Conservation (phyloP, 1,140 invertebrate species). For the Andricus grossulariae region DNA sequence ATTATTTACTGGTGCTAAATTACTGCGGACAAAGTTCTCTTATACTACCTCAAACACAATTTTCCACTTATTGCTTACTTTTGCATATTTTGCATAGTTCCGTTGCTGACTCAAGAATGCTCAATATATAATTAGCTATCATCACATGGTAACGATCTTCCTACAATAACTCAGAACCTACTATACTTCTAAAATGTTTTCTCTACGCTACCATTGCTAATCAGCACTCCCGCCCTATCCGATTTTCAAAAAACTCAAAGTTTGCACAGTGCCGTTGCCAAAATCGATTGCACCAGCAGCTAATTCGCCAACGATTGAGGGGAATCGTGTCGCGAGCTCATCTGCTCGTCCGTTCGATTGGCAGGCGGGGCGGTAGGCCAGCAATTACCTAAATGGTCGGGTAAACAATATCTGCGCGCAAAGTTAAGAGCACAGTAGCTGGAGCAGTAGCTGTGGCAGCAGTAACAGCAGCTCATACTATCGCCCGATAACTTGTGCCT, state of each 20-base stretch:
- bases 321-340: constrained; percentile 66
- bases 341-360: constrained; percentile 69
- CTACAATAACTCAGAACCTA: no score
- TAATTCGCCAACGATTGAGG: constrained; percentile 59
- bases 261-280: constrained; percentile 47
- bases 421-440: constrained; percentile 68
- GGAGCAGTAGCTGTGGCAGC: constrained; percentile 43
- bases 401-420: constrained; percentile 74
- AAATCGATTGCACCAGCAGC: constrained; percentile 52
- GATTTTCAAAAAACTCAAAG: constrained; percentile 51
- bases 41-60: no score
- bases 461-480: constrained; percentile 33
- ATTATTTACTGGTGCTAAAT: constrained; percentile 18
- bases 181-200: no score
- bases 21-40: neutral
- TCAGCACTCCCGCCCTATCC: no score
- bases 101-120: no score
- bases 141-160: no score
- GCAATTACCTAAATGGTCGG: constrained; percentile 76
- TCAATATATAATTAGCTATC: no score
- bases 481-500: neutral
- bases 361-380: constrained; percentile 70
- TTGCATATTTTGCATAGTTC: no score
- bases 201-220: no score
- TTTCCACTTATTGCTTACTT: no score